These are phyloP conservation scores for Masticophis lateralis DNA, from an alignment of 2,797 vertebrate genomes.

Conservation along the genomic window DNA sequence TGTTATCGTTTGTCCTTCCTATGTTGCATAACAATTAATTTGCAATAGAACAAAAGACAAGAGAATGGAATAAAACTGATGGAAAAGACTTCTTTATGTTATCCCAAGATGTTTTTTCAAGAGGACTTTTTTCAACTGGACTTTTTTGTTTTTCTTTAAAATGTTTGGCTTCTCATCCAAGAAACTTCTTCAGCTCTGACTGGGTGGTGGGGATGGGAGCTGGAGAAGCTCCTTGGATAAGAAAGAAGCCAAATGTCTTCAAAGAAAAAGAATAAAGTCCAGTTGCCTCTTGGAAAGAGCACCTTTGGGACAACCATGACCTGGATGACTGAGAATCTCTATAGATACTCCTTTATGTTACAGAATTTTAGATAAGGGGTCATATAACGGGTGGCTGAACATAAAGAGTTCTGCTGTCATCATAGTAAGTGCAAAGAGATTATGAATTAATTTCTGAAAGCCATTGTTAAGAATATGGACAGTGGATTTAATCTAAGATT, in stretches of 20 bases:
- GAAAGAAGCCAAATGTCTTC: too few relatives aligned
- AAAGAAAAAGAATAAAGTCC: too few relatives aligned
- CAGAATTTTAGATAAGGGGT: background rate
- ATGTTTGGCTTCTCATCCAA: too few relatives aligned
- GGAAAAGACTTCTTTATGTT: background rate
- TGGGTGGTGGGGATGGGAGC: too few relatives aligned
- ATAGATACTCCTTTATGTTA: background rate
- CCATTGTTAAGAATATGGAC: background rate
- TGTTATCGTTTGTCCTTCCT: constrained; percentile 8
- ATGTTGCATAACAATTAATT: background rate
- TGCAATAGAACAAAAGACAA: background rate
- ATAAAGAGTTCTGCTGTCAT: background rate
- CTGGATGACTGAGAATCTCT: background rate
- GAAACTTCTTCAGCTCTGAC: too few relatives aligned
- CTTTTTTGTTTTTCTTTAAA: background rate
- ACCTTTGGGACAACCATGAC: too few relatives aligned
- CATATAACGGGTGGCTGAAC: background rate
- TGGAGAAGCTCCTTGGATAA: too few relatives aligned
- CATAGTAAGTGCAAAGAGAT: background rate
- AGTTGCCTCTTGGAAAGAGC: too few relatives aligned
- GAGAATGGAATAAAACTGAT: background rate
- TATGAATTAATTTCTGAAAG: background rate
- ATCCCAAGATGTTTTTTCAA: background rate
- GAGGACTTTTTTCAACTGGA: background rate
- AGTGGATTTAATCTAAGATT: background rate